Conservation (phyloP, 1,140 invertebrate genomes). For the Araneus ventricosus region DNA sequence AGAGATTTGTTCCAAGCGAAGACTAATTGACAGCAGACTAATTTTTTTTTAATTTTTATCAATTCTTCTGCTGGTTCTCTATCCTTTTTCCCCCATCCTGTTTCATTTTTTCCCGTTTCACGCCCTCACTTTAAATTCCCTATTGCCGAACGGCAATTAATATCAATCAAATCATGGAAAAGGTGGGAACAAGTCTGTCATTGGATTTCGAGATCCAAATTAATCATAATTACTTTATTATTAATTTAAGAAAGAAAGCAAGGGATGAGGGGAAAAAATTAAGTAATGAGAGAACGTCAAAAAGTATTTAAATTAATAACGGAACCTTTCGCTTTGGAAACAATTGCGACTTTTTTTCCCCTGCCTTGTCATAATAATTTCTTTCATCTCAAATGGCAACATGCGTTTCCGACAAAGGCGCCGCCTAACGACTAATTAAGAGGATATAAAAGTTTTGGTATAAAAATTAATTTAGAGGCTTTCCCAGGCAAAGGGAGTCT, state of each 20-base stretch:
- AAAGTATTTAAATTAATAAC: constrained; percentile 75
- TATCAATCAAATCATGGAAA: constrained; percentile 72
- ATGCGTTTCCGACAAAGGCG: constrained; percentile 70
- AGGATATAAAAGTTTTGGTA: constrained; percentile 61
- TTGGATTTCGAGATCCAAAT: constrained; percentile 69
- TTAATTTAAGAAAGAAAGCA: constrained; percentile 71
- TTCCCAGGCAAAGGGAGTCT: constrained; percentile 29
- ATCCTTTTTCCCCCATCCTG: constrained; percentile 15
- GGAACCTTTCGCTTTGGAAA: constrained; percentile 66
- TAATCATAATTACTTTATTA: constrained; percentile 75
- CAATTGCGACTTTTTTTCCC: constrained; percentile 65
- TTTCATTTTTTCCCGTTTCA: background rate
- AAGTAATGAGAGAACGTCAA: constrained; percentile 73
- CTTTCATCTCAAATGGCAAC: constrained; percentile 73
- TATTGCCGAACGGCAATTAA: constrained; percentile 59
- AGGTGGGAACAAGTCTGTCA: constrained; percentile 71
- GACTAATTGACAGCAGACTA: too few relatives aligned
- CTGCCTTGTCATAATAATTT: constrained; percentile 52
- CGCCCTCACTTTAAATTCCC: constrained; percentile 45
- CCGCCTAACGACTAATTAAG: constrained; percentile 73
- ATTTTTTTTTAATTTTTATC: constrained; percentile 70
- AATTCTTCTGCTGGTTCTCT: constrained; percentile 40
- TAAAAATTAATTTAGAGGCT: constrained; percentile 69
- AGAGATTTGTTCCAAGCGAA: constrained; percentile 52
- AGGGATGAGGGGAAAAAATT: constrained; percentile 58